phyloP scores from a whole-genome alignment of 2,888 invertebrate species.

The Chrysomela aeneicollis region DNA sequence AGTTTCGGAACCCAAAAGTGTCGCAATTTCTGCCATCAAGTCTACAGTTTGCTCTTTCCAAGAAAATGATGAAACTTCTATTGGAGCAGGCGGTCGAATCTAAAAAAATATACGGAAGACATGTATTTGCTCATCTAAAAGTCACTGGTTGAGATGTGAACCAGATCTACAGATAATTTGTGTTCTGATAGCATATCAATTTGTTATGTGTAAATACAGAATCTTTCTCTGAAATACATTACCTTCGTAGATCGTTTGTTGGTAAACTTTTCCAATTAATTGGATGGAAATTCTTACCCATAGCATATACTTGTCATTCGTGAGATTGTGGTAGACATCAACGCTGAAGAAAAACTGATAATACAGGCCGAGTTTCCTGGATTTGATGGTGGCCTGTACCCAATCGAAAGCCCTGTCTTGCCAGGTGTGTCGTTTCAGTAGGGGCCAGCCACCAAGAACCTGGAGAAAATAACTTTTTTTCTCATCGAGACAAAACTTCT shows the following conservation, averaged over 20 bases:
- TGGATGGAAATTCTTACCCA: conserved; percentile 27
- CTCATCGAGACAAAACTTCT: too few relatives aligned
- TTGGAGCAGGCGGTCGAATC: conserved; percentile 38
- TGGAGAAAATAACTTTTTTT: neutral
- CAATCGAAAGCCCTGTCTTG: conserved; percentile 47
- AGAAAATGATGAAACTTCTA: conserved; percentile 26
- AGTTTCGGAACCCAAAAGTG: conserved; percentile 41
- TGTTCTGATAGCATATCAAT: neutral
- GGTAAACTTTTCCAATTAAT: too few relatives aligned
- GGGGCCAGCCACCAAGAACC: conserved; percentile 51
- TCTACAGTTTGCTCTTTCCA: conserved; percentile 40
- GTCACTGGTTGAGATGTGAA: too few relatives aligned
- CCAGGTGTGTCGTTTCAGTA: conserved; percentile 46
- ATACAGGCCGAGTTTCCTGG: conserved; percentile 46
- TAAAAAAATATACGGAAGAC: conserved; percentile 25
- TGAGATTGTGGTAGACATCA: conserved; percentile 19
- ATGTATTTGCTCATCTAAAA: too few relatives aligned
- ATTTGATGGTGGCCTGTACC: conserved; percentile 45
- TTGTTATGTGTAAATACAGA: neutral
- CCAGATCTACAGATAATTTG: too few relatives aligned
- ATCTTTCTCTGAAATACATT: too few relatives aligned
- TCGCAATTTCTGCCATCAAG: conserved; percentile 46
- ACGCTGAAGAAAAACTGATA: conserved; percentile 44
- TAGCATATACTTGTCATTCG: conserved; percentile 17
- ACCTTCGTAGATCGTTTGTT: too few relatives aligned